Evolutionary conservation across 2,797 vertebrate species (phyloP), one percentile per base, ranked within the genome.

Genomic region (Hypotaenidia okinawae): DNA sequence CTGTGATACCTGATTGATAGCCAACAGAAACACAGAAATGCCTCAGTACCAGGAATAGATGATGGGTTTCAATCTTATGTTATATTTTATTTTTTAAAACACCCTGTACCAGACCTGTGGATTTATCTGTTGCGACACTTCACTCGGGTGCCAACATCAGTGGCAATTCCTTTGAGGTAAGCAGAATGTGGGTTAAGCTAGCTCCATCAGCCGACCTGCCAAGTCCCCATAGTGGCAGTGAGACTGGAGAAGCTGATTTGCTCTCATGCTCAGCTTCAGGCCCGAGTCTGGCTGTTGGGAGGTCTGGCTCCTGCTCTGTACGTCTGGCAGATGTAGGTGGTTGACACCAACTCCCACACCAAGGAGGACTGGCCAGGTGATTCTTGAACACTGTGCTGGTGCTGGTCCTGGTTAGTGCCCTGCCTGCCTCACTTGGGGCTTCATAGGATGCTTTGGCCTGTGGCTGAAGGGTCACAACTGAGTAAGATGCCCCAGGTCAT

Each of bases 271-370:
- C 10, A 4, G 18, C 51, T 81, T 24, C 54, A 85, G 39, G 15
- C 57, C 16, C 77, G 32, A 64, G 37, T 7, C 13, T 72, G 9
- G 2, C 21, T 49, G 39, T 23, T 18, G 45, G 16, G 15, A 4
- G 6, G 11, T 27, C 49, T 85, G 61, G 32, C 30, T 87, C 25
- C 43, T 61, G 24, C 16, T 54, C 89, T 63, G 33, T 33, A 30
- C 0, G 1, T 58, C 68, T 86, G 64, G 49, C 16, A 64, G 22
- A 11, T 9, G 12, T 25, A 57, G 52, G 9, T 74, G 16, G 6
- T 51, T 3, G 4, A 37, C 49, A 57, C 19, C 0, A 0, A 15
- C 12, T 58, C 7, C 33, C 51, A 58, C 27, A 33, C 13, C 16
- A 25, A 33, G 25, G 18, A 41, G 19, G 32, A 66, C 30, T 51